Evolutionary conservation across 2,888 invertebrate species (phyloP).

Genomic region (Hydrotaea diabolus): DNA sequence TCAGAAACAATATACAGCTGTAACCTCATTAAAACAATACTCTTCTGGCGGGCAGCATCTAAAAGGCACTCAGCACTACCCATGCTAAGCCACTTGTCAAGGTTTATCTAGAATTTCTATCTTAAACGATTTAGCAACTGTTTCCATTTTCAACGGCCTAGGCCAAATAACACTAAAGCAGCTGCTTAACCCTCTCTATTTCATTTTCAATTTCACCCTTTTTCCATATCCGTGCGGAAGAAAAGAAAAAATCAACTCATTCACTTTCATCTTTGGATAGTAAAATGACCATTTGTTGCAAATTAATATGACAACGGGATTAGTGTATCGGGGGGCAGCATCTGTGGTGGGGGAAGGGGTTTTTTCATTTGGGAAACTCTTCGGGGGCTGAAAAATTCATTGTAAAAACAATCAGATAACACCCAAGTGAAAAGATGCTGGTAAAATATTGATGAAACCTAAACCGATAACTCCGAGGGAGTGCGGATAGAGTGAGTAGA

Average conservation of each 20-base stretch:
- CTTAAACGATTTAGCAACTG: conserved; percentile 60
- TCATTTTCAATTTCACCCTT: conserved; percentile 36
- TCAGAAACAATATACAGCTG: conserved; percentile 1
- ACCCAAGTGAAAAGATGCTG: conserved; percentile 47
- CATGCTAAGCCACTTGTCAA: conserved; percentile 48
- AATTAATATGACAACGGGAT: conserved; percentile 70
- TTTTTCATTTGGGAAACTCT: conserved; percentile 1
- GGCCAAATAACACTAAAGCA: background rate
- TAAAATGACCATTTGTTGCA: conserved; percentile 71
- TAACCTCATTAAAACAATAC: conserved; percentile 17
- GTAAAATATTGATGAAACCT: conserved; percentile 64
- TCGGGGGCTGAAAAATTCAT: conserved; percentile 15
- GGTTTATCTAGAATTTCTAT: conserved; percentile 56
- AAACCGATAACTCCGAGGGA: conserved; percentile 51
- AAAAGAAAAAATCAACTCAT: conserved; percentile 44
- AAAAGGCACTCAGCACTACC: background rate
- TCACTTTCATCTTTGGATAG: conserved; percentile 60
- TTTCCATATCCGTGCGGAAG: background rate
- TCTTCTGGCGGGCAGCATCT: background rate
- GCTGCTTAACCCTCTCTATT: conserved; percentile 58
- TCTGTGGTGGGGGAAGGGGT: background rate
- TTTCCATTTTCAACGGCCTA: conserved; percentile 42
- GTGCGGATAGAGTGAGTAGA: conserved; percentile 7
- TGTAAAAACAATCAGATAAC: conserved; percentile 61
- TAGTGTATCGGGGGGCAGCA: conserved; percentile 60